Percentiles rank a stretch among this genome's conserved stretches.
Evolutionary conservation across 2,113 vertebrate species (phyloP).

Genomic region (Eira barbara): DNA sequence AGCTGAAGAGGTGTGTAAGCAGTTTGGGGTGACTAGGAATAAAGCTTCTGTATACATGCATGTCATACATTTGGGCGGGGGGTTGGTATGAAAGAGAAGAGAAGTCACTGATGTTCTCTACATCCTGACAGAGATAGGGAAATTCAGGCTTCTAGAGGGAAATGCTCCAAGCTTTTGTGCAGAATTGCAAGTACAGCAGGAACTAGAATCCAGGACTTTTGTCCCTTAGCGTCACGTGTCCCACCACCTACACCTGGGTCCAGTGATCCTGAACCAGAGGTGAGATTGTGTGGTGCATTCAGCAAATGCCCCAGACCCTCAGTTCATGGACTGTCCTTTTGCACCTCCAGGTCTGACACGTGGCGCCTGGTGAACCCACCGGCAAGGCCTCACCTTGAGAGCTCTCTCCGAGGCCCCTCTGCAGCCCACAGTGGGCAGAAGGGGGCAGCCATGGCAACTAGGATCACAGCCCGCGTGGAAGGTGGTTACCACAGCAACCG

Average conservation of each 20-base stretch:
- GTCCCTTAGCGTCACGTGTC: not conserved
- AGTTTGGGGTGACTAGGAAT: not conserved
- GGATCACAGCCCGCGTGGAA: constrained; percentile 89
- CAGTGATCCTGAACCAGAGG: not conserved
- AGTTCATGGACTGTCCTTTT: not conserved
- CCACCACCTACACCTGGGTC: not conserved
- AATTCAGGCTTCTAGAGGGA: not conserved
- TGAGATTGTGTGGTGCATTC: not conserved
- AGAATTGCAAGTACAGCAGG: not conserved
- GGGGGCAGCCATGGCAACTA: constrained; percentile 85
- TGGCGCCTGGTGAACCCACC: constrained; percentile 89
- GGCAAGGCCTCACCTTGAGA: constrained; percentile 84
- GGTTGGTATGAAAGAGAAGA: not conserved
- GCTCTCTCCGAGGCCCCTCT: constrained; percentile 77
- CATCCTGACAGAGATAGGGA: not conserved
- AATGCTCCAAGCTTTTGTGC: not conserved
- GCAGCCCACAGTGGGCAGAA: constrained; percentile 78
- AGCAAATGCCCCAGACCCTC: not conserved
- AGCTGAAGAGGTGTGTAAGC: not conserved
- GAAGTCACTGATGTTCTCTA: not conserved
- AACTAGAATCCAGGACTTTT: not conserved
- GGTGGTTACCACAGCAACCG: constrained; percentile 87
- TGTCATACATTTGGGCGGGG: not conserved
- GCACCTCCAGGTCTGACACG: constrained; percentile 73
- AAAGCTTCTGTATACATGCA: not conserved